Evolutionary conservation across 92 coral and sea anemone species (phyloP).

Genomic region (Paramuricea clavata): DNA sequence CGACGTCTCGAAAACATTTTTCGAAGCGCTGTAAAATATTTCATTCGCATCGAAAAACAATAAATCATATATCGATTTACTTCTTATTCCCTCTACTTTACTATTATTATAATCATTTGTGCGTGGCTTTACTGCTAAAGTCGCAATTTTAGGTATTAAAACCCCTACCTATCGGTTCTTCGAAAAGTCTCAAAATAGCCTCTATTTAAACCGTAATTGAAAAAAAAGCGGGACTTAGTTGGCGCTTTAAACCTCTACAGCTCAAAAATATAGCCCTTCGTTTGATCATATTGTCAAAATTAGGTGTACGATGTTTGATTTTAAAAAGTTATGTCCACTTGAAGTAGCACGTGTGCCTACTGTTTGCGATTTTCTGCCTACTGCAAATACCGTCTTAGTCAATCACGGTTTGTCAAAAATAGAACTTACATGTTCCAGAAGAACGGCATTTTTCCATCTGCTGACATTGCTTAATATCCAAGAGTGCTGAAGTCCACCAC

Average conservation of each 20-base stretch:
- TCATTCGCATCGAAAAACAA: no score
- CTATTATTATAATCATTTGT: neutral
- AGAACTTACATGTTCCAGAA: constrained; percentile 3
- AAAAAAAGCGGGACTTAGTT: no score
- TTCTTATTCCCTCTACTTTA: neutral
- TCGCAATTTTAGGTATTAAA: neutral
- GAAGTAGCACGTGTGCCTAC: neutral
- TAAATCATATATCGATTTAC: no score
- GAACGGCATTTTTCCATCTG: no score
- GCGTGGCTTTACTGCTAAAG: neutral
- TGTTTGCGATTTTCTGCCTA: neutral
- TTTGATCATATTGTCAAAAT: no score
- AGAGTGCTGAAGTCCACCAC: neutral
- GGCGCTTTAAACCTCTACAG: neutral
- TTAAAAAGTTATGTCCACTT: neutral
- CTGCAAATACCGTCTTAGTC: no score
- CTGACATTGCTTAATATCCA: neutral
- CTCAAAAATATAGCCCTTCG: no score
- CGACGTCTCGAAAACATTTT: no score
- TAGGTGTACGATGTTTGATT: neutral
- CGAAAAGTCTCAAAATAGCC: neutral
- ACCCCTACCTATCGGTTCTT: neutral
- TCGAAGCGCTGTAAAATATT: no score
- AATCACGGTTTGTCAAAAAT: no score
- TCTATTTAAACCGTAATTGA: neutral